These are phyloP conservation scores for Squalus acanthias DNA, from an alignment of 2,797 vertebrate genomes.

Conservation along the genomic window DNA sequence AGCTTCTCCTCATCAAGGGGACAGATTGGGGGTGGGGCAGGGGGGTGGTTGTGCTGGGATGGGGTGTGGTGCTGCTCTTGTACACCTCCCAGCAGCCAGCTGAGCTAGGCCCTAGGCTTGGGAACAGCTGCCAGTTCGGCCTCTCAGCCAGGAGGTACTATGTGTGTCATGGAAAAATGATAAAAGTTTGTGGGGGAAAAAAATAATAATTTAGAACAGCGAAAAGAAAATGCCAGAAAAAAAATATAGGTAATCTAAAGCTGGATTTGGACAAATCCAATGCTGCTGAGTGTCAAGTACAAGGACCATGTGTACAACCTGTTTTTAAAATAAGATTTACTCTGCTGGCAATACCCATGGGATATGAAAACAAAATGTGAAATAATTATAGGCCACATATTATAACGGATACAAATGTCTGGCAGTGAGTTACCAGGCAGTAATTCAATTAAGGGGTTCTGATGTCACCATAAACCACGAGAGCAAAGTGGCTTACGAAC, in stretches of 20 bases:
- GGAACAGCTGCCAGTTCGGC: neutral
- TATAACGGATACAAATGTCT: conserved; percentile 12
- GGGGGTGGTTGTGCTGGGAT: neutral
- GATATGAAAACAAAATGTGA: conserved; percentile 21
- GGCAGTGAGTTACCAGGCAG: neutral
- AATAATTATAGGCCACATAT: conserved; percentile 13
- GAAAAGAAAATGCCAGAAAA: neutral
- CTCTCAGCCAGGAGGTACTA: neutral
- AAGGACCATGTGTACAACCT: neutral
- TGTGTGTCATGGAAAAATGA: neutral
- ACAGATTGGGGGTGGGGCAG: neutral
- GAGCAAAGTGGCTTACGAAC: conserved; percentile 1
- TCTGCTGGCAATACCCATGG: neutral
- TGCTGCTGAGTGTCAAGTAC: neutral
- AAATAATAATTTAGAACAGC: neutral
- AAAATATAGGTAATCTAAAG: neutral
- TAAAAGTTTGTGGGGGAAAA: neutral
- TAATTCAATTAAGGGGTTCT: neutral
- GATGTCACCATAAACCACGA: conserved; percentile 19
- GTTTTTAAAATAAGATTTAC: neutral
- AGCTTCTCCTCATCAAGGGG: neutral
- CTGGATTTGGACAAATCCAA: neutral
- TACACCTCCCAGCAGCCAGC: neutral
- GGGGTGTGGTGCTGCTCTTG: neutral
- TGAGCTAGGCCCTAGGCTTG: neutral